Evolutionary conservation across 2,888 invertebrate genomes (phyloP), one percentile per base, ranked within the genome.

Genomic region (Coenonympha arcania): DNA sequence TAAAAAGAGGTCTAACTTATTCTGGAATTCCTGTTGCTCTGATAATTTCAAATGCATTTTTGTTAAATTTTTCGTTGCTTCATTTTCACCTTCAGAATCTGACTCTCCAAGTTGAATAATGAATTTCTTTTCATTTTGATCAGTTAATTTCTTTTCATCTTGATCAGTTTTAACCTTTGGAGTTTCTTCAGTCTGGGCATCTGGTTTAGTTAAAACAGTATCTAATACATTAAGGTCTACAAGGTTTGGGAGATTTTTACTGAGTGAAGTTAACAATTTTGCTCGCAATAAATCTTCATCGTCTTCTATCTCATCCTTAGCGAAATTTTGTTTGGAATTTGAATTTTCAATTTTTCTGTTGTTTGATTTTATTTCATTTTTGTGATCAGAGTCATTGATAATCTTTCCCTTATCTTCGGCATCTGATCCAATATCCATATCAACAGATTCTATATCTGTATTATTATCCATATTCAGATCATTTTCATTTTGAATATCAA

Each of bases 261-360:
- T 88, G 56, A 90, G 77, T 4, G 89, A 89, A 43, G 88, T 89
- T 57, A 90, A 73, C 47, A 90, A 66, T 69, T 88, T 84, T 24
- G 89, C 89, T 55, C 90, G 71, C 54, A 90, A 75, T 43, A 89
- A 79, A 68, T 90, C 90, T 66, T 88, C 89, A 66, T 90, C 90
- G 62, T 90, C 90, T 42, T 89, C 89, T 50, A 85, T 59, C 58
- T 85, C 82, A 57, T 83, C 83, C 50, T 58, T 50, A 9, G 5
- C 11, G 20, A 48, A 19, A 33, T 28, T 41, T 9, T 37, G 16
- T 44, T 36, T 18, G 19, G 40, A 22, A 39, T 33, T 36, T 39
- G 13, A 48, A 54, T 44, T 57, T 50, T 51, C 19, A 11, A 8
- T 24, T 41, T 50, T 41, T 30, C 48, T 41, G 51, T 48, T 54